A percentile compares a stretch with the other conserved stretches of the same genome.
Evolutionary conservation across 1,140 invertebrate species (phyloP).

Genomic region (Temnothorax curvispinosus): DNA sequence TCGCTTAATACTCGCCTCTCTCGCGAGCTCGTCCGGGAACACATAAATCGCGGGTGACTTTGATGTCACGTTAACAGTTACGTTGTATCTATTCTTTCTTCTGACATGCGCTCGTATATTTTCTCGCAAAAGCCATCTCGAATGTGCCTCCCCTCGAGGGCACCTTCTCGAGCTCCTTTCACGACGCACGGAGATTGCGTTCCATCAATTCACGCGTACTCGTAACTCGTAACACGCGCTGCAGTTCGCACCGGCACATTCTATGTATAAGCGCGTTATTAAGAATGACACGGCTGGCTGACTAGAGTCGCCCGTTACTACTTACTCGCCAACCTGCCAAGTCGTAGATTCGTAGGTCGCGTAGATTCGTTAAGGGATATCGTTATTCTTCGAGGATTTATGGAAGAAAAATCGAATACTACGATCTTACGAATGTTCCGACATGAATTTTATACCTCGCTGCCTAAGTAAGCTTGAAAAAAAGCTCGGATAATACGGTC

Average conservation of each 20-base stretch:
- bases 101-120: slow-evolving; percentile 25
- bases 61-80: slow-evolving; percentile 44
- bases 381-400: neutral
- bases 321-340: neutral
- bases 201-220: slow-evolving; percentile 12
- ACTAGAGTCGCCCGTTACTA: slow-evolving; percentile 12
- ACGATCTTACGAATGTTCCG: neutral
- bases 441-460: neutral
- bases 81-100: slow-evolving; percentile 36
- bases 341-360: neutral
- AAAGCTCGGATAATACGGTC: slow-evolving; percentile 12
- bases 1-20: slow-evolving; percentile 59
- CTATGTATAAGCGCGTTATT: slow-evolving; percentile 4
- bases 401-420: neutral
- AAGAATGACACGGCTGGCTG: slow-evolving; percentile 30
- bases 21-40: neutral
- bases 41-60: slow-evolving; percentile 63
- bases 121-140: neutral
- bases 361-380: slow-evolving; percentile 4
- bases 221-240: neutral
- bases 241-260: neutral
- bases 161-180: slow-evolving; percentile 14
- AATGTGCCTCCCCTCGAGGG: neutral
- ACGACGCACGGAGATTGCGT: slow-evolving; percentile 20
- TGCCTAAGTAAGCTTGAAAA: neutral